Evolutionary conservation across 2,888 invertebrate species (phyloP).

Genomic region (Autographa gamma): DNA sequence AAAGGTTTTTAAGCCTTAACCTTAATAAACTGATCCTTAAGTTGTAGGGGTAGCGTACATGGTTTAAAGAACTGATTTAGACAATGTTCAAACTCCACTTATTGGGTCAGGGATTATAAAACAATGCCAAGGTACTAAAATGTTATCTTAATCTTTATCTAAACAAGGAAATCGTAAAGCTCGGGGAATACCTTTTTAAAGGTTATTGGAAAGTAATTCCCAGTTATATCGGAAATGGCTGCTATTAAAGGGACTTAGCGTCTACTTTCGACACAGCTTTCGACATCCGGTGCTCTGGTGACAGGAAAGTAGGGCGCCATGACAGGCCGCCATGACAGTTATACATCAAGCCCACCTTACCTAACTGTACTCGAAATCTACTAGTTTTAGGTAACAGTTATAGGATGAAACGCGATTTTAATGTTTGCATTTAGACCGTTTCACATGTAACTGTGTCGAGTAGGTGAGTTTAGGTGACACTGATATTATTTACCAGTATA

Average conservation of each 20-base stretch:
- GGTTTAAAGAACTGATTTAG: too few relatives aligned
- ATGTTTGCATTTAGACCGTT: neutral
- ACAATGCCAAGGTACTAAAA: neutral
- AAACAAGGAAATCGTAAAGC: neutral
- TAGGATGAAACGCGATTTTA: slow-evolving; percentile 1
- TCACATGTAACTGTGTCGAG: neutral
- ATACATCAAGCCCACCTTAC: slow-evolving; percentile 17
- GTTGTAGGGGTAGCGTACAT: too few relatives aligned
- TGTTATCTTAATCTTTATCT: neutral
- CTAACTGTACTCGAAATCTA: slow-evolving; percentile 39
- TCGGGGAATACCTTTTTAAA: slow-evolving; percentile 1
- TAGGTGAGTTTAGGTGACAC: neutral
- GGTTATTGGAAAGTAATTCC: neutral
- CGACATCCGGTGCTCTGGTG: slow-evolving; percentile 57
- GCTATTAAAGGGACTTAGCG: slow-evolving; percentile 8
- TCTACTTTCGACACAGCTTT: slow-evolving; percentile 65
- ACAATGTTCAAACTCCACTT: neutral
- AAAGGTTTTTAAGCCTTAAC: too few relatives aligned
- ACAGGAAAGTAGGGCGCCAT: slow-evolving; percentile 65
- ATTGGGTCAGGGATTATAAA: neutral
- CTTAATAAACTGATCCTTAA: too few relatives aligned
- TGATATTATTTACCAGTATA: neutral
- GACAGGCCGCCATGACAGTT: slow-evolving; percentile 15
- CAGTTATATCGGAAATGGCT: neutral
- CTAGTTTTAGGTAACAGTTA: neutral